Evolutionary conservation across 2,797 vertebrate genomes (phyloP).

Genomic region (Limnodromus scolopaceus): DNA sequence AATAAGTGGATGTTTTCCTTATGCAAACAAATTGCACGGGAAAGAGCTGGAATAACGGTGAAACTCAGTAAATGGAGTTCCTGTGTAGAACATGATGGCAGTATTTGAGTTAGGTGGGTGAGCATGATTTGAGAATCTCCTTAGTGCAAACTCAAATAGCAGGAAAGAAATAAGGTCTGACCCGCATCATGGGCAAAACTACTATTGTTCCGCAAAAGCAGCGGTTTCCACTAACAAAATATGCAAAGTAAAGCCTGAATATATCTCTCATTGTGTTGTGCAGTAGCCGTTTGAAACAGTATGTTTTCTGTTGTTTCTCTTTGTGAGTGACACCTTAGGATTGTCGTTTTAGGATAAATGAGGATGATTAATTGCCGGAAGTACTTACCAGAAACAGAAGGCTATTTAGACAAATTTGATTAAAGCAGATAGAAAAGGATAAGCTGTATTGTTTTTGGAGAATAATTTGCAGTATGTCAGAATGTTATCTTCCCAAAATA

Average conservation of each 20-base stretch:
- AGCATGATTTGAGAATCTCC: not conserved
- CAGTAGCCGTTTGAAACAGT: not conserved
- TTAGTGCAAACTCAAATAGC: not conserved
- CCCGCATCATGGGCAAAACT: not conserved
- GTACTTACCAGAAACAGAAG: not conserved
- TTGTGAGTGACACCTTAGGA: not conserved
- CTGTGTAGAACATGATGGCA: not conserved
- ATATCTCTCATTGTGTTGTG: not conserved
- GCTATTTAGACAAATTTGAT: conserved; percentile 4
- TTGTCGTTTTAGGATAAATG: not conserved
- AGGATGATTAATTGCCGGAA: not conserved
- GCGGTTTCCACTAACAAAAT: not conserved
- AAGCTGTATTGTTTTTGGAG: not conserved
- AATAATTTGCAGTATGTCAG: not conserved
- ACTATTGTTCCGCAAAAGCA: not conserved
- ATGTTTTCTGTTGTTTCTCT: not conserved
- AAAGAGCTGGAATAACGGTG: not conserved
- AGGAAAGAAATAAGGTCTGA: not conserved
- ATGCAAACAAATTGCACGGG: not conserved
- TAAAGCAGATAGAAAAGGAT: not conserved
- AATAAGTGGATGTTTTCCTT: not conserved
- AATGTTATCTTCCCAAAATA: not conserved
- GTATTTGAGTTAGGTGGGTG: not conserved
- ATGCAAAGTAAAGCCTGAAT: not conserved
- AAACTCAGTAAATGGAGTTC: not conserved